A percentile compares a stretch with the other conserved stretches of the same genome.
Evolutionary conservation across 1,140 invertebrate species (phyloP).

Genomic region (Tetramorium simillimum): DNA sequence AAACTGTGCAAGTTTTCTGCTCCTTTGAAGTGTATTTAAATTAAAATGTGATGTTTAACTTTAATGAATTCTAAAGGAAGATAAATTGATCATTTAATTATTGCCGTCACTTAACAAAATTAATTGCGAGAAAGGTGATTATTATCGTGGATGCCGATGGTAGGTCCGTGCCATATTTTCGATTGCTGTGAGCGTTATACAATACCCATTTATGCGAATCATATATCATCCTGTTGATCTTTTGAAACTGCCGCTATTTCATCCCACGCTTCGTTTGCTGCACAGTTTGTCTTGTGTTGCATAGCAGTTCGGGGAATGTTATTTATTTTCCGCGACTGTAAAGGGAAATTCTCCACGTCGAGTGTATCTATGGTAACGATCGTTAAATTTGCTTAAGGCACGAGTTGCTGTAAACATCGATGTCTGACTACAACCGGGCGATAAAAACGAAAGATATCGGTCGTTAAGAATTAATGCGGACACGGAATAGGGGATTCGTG

Average conservation of each 20-base stretch:
- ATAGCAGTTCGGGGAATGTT: conserved; percentile 52
- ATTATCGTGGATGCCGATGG: conserved; percentile 19
- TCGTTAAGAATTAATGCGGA: conserved; percentile 71
- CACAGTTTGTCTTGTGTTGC: conserved; percentile 40
- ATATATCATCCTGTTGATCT: conserved; percentile 56
- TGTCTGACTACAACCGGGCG: conserved; percentile 24
- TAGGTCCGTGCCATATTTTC: not conserved
- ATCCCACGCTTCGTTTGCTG: not conserved
- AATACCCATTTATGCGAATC: conserved; percentile 51
- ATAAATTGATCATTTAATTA: conserved; percentile 24
- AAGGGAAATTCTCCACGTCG: conserved; percentile 54
- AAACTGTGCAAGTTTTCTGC: conserved; percentile 12
- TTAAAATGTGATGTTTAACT: conserved; percentile 35
- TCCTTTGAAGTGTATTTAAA: conserved; percentile 5
- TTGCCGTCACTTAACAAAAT: conserved; percentile 32
- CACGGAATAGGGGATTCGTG: conserved; percentile 15
- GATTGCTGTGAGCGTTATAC: not conserved
- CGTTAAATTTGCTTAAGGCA: conserved; percentile 70
- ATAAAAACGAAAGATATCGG: conserved; percentile 69
- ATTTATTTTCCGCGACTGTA: conserved; percentile 68
- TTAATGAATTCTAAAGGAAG: conserved; percentile 6
- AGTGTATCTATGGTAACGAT: conserved; percentile 70
- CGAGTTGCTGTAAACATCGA: conserved; percentile 60
- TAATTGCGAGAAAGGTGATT: conserved; percentile 19
- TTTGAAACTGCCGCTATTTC: conserved; percentile 45